phyloP scores from a whole-genome alignment of 2,888 invertebrate genomes.

The Drosophila phalerata region DNA sequence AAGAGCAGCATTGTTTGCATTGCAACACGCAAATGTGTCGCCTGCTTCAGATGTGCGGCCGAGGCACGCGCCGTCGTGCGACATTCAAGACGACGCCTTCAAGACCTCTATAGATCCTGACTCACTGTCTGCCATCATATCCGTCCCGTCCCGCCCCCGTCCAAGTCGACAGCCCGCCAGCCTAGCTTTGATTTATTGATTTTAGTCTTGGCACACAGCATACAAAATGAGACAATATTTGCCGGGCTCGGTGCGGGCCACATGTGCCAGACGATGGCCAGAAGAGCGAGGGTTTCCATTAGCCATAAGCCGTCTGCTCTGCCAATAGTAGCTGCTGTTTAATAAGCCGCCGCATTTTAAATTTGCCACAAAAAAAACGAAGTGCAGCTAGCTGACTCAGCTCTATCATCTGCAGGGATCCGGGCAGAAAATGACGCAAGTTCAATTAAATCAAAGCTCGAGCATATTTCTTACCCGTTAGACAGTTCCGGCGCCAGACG shows the following conservation, averaged over 20 bases:
- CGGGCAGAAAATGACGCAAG: slow-evolving; percentile 56
- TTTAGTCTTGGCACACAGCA: slow-evolving; percentile 70
- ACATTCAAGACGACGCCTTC: slow-evolving; percentile 66
- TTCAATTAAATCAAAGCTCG: slow-evolving; percentile 79
- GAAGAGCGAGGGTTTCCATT: slow-evolving; percentile 48
- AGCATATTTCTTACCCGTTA: slow-evolving; percentile 81
- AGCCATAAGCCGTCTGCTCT: slow-evolving; percentile 62
- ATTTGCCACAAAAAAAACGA: slow-evolving; percentile 49
- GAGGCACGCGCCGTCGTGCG: slow-evolving; percentile 70
- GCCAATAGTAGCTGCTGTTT: slow-evolving; percentile 43
- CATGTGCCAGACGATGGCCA: slow-evolving; percentile 47
- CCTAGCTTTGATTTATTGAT: slow-evolving; percentile 80
- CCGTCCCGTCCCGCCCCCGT: slow-evolving; percentile 2
- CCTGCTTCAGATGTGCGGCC: slow-evolving; percentile 44
- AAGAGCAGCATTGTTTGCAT: slow-evolving; percentile 66
- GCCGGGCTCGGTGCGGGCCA: slow-evolving; percentile 46
- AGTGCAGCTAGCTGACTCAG: slow-evolving; percentile 50
- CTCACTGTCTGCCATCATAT: neutral
- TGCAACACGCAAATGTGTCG: slow-evolving; percentile 74
- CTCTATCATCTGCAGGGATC: neutral
- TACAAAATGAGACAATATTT: slow-evolving; percentile 82
- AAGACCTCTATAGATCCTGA: slow-evolving; percentile 26
- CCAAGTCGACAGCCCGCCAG: slow-evolving; percentile 23
- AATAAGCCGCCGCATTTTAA: slow-evolving; percentile 71
- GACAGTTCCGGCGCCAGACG: slow-evolving; percentile 80